phyloP scores from a whole-genome alignment of 1,140 invertebrate genomes.

The Drosophila ananassae region DNA sequence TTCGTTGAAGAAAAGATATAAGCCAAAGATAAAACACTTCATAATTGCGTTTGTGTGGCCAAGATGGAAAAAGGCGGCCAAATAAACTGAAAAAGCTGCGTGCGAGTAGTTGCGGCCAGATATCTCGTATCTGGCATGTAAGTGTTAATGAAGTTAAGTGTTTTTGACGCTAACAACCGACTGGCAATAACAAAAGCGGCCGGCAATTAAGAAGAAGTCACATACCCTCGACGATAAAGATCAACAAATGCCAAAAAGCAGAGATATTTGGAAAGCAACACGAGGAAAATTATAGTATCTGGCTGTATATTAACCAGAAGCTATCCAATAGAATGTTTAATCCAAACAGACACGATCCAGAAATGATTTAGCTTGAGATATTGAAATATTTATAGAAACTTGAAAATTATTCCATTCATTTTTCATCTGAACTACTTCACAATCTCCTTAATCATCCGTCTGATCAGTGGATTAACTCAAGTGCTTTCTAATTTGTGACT shows the following conservation, averaged over 20 bases:
- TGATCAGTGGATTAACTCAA: constrained; percentile 46
- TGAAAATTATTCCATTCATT: background rate
- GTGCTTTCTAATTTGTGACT: constrained; percentile 39
- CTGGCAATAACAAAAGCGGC: constrained; percentile 61
- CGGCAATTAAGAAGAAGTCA: constrained; percentile 77
- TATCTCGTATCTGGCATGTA: constrained; percentile 75
- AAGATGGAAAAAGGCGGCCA: constrained; percentile 32
- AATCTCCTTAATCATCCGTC: constrained; percentile 17
- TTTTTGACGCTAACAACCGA: constrained; percentile 72
- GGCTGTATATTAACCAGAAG: background rate
- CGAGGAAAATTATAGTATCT: constrained; percentile 5
- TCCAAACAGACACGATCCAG: background rate
- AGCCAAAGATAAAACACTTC: constrained; percentile 78
- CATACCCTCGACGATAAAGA: constrained; percentile 70
- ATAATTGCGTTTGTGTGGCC: constrained; percentile 76
- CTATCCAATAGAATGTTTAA: constrained; percentile 8
- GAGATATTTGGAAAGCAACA: constrained; percentile 5
- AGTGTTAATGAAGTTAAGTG: constrained; percentile 83
- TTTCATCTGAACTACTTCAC: background rate
- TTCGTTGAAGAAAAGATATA: constrained; percentile 60
- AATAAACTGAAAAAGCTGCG: constrained; percentile 32
- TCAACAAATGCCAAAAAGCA: constrained; percentile 66
- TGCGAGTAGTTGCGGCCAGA: constrained; percentile 37
- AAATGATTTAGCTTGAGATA: background rate
- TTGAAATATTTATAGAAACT: too few relatives aligned